Evolutionary conservation across 2,113 vertebrate genomes (phyloP), one percentile per base, ranked within the genome.

Genomic region (Zosterops hypoxanthus): DNA sequence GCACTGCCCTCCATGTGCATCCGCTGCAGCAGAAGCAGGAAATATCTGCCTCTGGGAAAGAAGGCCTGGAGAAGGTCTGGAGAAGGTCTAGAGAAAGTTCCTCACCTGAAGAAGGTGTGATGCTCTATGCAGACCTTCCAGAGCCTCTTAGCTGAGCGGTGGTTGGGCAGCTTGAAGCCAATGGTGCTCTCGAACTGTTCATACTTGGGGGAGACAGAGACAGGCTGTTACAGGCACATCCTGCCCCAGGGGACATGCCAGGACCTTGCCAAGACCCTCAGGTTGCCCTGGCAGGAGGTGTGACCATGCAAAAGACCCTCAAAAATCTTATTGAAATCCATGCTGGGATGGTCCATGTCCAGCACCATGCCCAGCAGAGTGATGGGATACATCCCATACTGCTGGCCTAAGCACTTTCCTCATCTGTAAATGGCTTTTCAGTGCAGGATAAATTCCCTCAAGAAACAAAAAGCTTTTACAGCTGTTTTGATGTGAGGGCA

Each of bases 61-160:
- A 39, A 66, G 25, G 52, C 22, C 42, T 41, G 61, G 46, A 57
- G 50, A 31, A 33, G 53, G 33, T 29, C 42, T 41, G 61, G 52
- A 57, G 50, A 31, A 33, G 53, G 33, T 29, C 59, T 66, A 57
- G 55, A 41, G 33, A 36, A 59, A 23, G 39, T n/a, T 79, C 47
- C 98, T 98, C 97, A 99, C 99, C 99, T 99, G 98, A 99, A 99
- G 97, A 99, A 99, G 5, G 99, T 99, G 97, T 99, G 99, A 93
- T 99, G 99, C 93, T 99, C 99, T 9, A 99, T 99, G 98, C 99
- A 99, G 97, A 99, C 99, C 94, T 99, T 99, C 99, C 99, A 99
- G 76, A 99, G 98, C 84, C 98, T 98, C 98, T 99, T 99, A 81
- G 99, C 99, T 2, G 99, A 99, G 93, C 99, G 98, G 97, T 99